phyloP scores from a whole-genome alignment of 2,113 vertebrate species.

The Bagarius yarrelli region DNA sequence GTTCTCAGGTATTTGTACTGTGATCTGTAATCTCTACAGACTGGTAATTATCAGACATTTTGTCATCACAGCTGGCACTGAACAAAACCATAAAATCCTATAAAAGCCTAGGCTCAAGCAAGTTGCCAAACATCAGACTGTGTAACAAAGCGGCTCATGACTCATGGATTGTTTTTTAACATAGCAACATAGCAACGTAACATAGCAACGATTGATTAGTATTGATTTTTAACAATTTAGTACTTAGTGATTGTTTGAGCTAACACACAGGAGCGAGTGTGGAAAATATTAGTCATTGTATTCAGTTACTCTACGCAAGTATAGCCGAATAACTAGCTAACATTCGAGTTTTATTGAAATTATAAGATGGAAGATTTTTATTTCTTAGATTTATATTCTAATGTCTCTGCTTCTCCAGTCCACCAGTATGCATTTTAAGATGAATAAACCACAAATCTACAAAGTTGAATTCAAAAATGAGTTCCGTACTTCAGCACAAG shows the following conservation, averaged over 20 bases:
- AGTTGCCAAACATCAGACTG: neutral
- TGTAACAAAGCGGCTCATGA: neutral
- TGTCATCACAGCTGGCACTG: slow-evolving; percentile 16
- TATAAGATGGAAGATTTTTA: neutral
- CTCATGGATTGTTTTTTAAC: neutral
- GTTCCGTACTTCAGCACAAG: neutral
- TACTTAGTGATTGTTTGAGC: neutral
- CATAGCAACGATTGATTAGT: neutral
- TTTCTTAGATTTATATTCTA: neutral
- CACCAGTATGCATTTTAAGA: neutral
- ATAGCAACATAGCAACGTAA: too few species aligned
- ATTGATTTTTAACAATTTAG: neutral
- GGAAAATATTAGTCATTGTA: neutral
- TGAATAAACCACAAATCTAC: neutral
- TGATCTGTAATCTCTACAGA: slow-evolving; percentile 19
- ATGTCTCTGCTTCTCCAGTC: neutral
- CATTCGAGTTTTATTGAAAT: neutral
- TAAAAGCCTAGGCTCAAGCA: neutral
- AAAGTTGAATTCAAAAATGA: too few species aligned
- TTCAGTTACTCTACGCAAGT: neutral
- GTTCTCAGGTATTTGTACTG: slow-evolving; percentile 6
- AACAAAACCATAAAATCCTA: slow-evolving; percentile 7
- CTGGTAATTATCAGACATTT: slow-evolving; percentile 17
- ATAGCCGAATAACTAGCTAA: neutral
- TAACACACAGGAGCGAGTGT: neutral